A percentile compares a stretch with the other conserved stretches of the same genome.
These are phyloP conservation scores for Phainopepla nitens DNA, from an alignment of 2,113 vertebrate species.

Conservation along the genomic window DNA sequence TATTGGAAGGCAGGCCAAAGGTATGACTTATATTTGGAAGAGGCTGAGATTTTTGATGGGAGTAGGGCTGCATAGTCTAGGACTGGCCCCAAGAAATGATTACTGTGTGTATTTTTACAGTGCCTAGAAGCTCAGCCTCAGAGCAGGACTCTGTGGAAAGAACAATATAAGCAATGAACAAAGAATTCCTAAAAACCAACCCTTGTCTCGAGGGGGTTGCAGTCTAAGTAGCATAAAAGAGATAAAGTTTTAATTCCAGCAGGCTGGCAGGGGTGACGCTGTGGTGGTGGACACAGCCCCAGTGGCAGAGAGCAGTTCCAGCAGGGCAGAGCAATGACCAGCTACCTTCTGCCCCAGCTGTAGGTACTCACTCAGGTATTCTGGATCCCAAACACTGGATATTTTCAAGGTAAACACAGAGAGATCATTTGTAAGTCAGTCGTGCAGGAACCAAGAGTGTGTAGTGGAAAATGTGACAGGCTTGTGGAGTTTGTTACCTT, in stretches of 20 bases:
- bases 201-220: background rate
- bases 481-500: background rate
- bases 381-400: background rate
- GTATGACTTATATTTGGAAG: constrained; percentile 36
- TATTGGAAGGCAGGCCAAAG: constrained; percentile 18
- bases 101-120: constrained; percentile 4
- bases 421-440: background rate
- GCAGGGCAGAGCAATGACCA: background rate
- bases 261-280: background rate
- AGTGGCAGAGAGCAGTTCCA: background rate
- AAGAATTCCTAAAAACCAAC: background rate
- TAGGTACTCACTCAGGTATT: background rate
- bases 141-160: background rate
- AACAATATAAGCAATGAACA: background rate
- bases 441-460: background rate
- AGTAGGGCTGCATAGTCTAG: background rate
- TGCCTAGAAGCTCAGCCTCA: background rate
- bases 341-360: background rate
- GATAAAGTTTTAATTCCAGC: background rate
- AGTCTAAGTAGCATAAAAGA: background rate
- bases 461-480: background rate
- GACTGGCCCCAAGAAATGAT: background rate
- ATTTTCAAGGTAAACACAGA: background rate
- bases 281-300: background rate
- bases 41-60: background rate